These are phyloP conservation scores for Aurelia coerulea DNA, from an alignment of 30 jellyfish, hydroid and myxozoan species.

Conservation along the genomic window DNA sequence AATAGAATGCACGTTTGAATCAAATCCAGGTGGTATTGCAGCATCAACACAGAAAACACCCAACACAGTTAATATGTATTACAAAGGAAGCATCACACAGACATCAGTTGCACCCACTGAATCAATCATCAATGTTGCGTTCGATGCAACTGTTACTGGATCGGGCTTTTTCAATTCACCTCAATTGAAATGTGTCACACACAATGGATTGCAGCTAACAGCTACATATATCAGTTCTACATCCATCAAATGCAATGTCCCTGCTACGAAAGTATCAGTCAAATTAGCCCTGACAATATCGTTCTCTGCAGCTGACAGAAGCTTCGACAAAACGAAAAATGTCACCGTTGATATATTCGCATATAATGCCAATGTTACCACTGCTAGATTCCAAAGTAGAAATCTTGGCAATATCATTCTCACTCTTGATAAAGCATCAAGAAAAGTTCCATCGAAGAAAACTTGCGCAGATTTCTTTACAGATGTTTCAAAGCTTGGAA, in stretches of 20 bases:
- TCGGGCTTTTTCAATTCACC: slow-evolving; percentile 20
- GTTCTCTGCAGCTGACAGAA: slow-evolving; percentile 32
- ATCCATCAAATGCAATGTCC: slow-evolving; percentile 38
- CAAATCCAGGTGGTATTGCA: background rate
- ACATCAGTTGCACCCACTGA: slow-evolving; percentile 31
- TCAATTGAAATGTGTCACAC: slow-evolving; percentile 34
- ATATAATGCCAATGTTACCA: slow-evolving; percentile 15
- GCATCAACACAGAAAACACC: background rate
- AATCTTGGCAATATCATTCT: slow-evolving; percentile 10
- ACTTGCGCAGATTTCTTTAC: slow-evolving; percentile 27
- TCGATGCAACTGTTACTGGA: slow-evolving; percentile 32
- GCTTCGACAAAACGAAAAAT: background rate
- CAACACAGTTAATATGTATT: slow-evolving; percentile 1
- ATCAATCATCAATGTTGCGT: background rate
- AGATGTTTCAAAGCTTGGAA: slow-evolving; percentile 25
- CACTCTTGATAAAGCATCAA: slow-evolving; percentile 7
- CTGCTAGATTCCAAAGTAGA: slow-evolving; percentile 8
- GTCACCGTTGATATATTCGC: slow-evolving; percentile 13
- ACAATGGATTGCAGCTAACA: slow-evolving; percentile 1
- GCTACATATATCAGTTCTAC: slow-evolving; percentile 46
- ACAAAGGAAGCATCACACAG: background rate
- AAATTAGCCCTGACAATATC: slow-evolving; percentile 10
- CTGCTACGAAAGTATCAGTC: slow-evolving; percentile 2
- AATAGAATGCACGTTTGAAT: slow-evolving; percentile 18
- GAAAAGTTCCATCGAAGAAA: background rate